Conservation (phyloP, 2,888 invertebrate species). For the Drosophila picticornis region DNA sequence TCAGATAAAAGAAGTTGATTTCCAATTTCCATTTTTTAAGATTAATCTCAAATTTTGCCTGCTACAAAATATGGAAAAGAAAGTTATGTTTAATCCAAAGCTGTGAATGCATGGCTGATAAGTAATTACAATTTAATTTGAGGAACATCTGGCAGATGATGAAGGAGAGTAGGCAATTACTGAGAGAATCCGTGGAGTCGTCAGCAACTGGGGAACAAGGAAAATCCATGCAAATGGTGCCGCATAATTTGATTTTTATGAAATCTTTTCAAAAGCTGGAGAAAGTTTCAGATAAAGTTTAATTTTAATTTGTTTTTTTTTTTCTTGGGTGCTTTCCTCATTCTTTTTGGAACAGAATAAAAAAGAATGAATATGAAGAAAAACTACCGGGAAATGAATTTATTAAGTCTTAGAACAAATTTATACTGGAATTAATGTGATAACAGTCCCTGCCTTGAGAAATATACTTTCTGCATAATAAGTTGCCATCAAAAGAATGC, state of each 20-base stretch:
- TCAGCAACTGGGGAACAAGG: not conserved
- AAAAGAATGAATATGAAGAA: not conserved
- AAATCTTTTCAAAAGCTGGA: accelerated
- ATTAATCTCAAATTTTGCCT: not conserved
- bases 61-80: not conserved
- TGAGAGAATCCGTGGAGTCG: not conserved
- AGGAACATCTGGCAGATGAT: not conserved
- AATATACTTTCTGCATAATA: not conserved
- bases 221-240: not conserved
- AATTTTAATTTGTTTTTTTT: not conserved
- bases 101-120: not conserved
- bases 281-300: not conserved
- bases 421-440: not conserved
- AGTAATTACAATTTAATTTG: not conserved
- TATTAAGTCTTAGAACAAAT: not conserved
- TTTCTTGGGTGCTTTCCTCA: not conserved
- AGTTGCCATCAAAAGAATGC: not conserved
- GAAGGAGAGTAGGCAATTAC: not conserved
- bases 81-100: not conserved
- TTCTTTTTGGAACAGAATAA: accelerated
- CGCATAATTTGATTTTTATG: not conserved
- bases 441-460: accelerated
- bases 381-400: not conserved
- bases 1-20: not conserved
- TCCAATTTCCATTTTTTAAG: not conserved